Evolutionary conservation across 2,888 invertebrate genomes (phyloP).

Genomic region (Eurois occulta): DNA sequence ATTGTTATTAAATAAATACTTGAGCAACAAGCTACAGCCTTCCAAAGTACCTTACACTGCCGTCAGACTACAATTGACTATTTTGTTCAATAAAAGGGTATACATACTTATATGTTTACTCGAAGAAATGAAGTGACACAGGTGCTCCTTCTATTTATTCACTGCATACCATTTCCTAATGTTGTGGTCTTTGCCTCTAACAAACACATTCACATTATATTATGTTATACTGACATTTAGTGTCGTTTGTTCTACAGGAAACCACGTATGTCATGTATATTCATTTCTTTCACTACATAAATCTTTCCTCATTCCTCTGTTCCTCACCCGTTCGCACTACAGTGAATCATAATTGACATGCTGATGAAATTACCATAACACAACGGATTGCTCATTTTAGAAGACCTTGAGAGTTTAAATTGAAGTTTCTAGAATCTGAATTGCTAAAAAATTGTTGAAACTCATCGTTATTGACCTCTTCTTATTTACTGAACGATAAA

Average conservation of each 20-base stretch:
- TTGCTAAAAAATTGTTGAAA: conserved; percentile 23
- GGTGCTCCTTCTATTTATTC: conserved; percentile 75
- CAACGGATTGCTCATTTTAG: conserved; percentile 27
- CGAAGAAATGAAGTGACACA: conserved; percentile 78
- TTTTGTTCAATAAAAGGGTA: conserved; percentile 62
- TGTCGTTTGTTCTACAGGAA: conserved; percentile 52
- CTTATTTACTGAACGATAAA: conserved; percentile 43
- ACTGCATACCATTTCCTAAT: conserved; percentile 75
- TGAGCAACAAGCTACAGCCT: neutral
- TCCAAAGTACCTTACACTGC: neutral
- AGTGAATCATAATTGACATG: conserved; percentile 41
- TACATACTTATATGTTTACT: conserved; percentile 32
- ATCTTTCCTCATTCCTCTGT: conserved; percentile 28
- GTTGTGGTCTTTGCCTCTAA: conserved; percentile 63
- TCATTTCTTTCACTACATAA: conserved; percentile 43
- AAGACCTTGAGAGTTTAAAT: conserved; percentile 40
- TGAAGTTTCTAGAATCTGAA: conserved; percentile 45
- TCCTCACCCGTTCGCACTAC: conserved; percentile 9
- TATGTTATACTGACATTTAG: conserved; percentile 68
- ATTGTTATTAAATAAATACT: conserved; percentile 19
- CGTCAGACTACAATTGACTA: conserved; percentile 39
- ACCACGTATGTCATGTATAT: conserved; percentile 28
- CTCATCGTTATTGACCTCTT: conserved; percentile 43
- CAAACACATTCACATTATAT: conserved; percentile 71
- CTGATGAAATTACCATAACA: conserved; percentile 50